Conservation (phyloP, 1,140 invertebrate genomes). For the Caenorhabditis remanei region DNA sequence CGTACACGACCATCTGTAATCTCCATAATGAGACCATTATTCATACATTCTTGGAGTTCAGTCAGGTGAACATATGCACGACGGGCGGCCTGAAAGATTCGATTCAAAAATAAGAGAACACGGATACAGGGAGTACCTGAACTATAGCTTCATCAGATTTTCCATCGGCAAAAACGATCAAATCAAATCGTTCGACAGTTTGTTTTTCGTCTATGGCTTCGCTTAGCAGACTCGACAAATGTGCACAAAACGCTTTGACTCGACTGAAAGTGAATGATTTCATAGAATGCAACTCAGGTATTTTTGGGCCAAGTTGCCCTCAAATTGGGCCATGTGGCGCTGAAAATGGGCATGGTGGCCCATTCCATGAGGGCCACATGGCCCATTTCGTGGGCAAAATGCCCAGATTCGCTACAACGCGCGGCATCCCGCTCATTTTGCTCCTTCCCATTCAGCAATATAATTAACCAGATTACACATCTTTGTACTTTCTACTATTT, state of each 20-base stretch:
- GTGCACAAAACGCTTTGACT: constrained; percentile 29
- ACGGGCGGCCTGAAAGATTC: constrained; percentile 17
- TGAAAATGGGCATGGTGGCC: too few relatives aligned
- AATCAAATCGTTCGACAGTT: constrained; percentile 34
- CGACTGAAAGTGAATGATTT: neutral
- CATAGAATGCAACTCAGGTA: too few relatives aligned
- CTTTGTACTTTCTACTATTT: too few relatives aligned
- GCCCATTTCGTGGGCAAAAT: too few relatives aligned
- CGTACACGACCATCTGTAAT: constrained; percentile 12
- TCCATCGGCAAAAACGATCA: constrained; percentile 41
- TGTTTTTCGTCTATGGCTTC: constrained; percentile 21
- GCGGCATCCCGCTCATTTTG: too few relatives aligned
- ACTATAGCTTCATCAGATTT: constrained; percentile 30
- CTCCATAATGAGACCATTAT: constrained; percentile 35
- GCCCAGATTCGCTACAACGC: too few relatives aligned
- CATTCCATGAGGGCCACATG: too few relatives aligned
- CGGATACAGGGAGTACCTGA: neutral
- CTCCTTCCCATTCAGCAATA: too few relatives aligned
- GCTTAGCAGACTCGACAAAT: constrained; percentile 25
- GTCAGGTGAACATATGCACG: constrained; percentile 31
- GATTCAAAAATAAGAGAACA: neutral
- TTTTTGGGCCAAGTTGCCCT: too few relatives aligned
- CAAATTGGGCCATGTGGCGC: too few relatives aligned
- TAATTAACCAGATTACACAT: too few relatives aligned
- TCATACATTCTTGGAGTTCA: constrained; percentile 44